phyloP scores from a whole-genome alignment of 2,888 invertebrate species.

The Temnothorax unifasciatus region DNA sequence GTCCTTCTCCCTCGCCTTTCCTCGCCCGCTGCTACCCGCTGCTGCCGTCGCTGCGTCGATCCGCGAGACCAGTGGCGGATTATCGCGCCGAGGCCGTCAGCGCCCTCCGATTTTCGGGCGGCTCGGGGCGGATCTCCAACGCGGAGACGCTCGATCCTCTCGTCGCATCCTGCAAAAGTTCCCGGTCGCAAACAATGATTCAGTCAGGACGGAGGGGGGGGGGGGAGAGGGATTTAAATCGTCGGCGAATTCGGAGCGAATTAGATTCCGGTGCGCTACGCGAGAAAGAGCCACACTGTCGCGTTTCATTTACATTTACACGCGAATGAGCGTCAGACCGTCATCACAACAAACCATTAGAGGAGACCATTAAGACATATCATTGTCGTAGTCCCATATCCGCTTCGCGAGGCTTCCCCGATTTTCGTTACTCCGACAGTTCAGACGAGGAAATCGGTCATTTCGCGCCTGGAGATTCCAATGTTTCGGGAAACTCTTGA shows the following conservation, averaged over 20 bases:
- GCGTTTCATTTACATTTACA: background rate
- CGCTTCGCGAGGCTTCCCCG: background rate
- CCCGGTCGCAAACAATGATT: background rate
- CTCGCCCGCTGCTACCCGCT: background rate
- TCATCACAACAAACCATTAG: background rate
- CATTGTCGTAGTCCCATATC: background rate
- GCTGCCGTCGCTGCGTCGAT: background rate
- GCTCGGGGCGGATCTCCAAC: conserved; percentile 13
- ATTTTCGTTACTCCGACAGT: background rate
- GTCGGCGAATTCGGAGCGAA: background rate
- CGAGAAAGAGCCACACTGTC: background rate
- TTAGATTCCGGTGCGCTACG: background rate
- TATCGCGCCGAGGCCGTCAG: background rate
- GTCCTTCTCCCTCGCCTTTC: conserved; percentile 69
- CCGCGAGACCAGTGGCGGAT: conserved; percentile 47
- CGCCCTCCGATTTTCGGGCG: background rate
- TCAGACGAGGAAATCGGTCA: background rate
- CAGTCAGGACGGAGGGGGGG: background rate
- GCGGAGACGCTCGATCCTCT: background rate
- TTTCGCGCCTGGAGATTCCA: background rate
- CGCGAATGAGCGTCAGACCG: background rate
- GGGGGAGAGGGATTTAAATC: background rate
- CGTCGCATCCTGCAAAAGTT: background rate
- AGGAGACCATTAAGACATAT: background rate
- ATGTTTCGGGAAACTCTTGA: background rate